Evolutionary conservation across 2,797 vertebrate genomes (phyloP), one percentile per base, ranked within the genome.

Genomic region (Lepilemur ruficaudatus): DNA sequence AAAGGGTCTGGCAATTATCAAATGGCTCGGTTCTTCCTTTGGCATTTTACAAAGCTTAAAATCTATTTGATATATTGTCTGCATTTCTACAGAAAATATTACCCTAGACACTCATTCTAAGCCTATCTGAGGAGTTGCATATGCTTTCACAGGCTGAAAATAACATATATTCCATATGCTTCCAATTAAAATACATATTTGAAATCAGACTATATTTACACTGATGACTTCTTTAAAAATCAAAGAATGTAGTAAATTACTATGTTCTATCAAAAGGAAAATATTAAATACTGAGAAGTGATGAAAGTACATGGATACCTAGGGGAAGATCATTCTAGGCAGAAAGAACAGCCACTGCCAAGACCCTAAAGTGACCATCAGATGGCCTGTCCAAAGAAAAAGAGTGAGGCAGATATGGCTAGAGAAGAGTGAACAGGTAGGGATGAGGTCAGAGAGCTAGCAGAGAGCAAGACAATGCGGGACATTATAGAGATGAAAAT

Each of bases 1-100:
- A 97, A 97, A 84, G 90, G 28, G 94, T 96, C 35, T 83, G 93
- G 67, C 89, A 83, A 78, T 98, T 97, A 97, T 93, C 28, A 63
- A 95, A 97, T 63, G 93, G 70, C 30, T 95, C 25, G 75, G 46
- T 17, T 84, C 23, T 70, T 73, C 8, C 20, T 96, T 75, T 97
- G 87, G 7, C 41, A 96, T 98, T 96, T 96, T 65, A 97, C 94
- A 95, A 28, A 70, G 18, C 83, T 76, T 57, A 91, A 88, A 96
- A 97, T n/a, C 70, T 22, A 89, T 86, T 25, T 95, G 70, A 96
- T 96, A 65, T 2, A 97, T 95, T 61, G 0, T 88, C 92, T 85
- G 57, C 38, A 93, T 92, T 93, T 96, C 79, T 75, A 11, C 93
- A 97, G 75, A 92, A 97, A 97, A 80, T 17, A 93, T 92, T 73